These are phyloP conservation scores for Tenthredo notha DNA, from an alignment of 2,888 invertebrate genomes.

Conservation along the genomic window DNA sequence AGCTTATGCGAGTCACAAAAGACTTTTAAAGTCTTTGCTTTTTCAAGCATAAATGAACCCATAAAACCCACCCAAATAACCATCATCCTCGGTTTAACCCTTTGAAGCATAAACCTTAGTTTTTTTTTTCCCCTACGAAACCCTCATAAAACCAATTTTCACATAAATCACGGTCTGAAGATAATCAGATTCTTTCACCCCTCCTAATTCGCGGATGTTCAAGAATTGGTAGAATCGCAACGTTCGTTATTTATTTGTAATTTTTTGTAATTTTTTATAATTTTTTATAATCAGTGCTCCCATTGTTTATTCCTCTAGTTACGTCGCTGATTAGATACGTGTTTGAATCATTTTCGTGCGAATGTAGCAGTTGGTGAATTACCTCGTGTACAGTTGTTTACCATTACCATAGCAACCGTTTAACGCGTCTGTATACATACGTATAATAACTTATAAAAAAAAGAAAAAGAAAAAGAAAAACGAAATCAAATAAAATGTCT, in stretches of 20 bases:
- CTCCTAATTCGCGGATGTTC: not conserved
- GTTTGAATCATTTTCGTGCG: not conserved
- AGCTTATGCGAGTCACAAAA: not conserved
- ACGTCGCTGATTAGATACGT: not conserved
- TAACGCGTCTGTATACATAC: not conserved
- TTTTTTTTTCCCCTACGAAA: not conserved
- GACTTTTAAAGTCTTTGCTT: not conserved
- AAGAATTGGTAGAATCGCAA: not conserved
- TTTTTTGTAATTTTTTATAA: no score
- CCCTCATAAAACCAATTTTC: not conserved
- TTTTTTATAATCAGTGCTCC: not conserved
- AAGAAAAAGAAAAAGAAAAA: not conserved
- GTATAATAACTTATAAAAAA: not conserved
- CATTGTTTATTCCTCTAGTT: not conserved
- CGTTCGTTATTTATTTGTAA: no score
- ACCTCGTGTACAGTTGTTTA: conserved; percentile 1
- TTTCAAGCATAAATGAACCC: not conserved
- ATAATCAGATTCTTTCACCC: not conserved
- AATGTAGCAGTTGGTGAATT: conserved; percentile 3
- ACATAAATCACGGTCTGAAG: not conserved
- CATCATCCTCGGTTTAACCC: not conserved
- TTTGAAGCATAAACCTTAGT: not conserved
- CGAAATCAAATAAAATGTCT: not conserved
- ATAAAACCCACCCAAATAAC: not conserved
- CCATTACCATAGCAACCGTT: conserved; percentile 8